Evolutionary conservation across 2,113 vertebrate genomes (phyloP), one percentile per base, ranked within the genome.

Genomic region (Phoxinus phoxinus): DNA sequence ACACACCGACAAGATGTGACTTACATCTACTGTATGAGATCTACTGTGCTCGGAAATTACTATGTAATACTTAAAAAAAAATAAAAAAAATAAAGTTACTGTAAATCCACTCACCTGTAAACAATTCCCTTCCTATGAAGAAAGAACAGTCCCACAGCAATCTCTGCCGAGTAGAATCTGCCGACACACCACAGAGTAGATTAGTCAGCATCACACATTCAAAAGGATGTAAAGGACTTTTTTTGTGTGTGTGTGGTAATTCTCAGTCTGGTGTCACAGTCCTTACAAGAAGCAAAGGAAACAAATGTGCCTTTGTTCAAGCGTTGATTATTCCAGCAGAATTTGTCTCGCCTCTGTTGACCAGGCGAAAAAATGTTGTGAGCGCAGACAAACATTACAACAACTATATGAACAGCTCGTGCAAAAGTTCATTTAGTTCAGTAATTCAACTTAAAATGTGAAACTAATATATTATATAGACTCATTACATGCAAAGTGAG

Each of bases 81-180:
- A 17, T 6, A 1, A 30, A 13, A 46, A 46, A 46, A 53, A 17
- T 69, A 37, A 13, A 73, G 12, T 46, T 7, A 3, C 41, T 9
- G 23, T 27, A 35, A 41, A 25, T 44, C 11, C 76, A 95, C 96
- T 75, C 85, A 99, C 98, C 98, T 97, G 91, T 99, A 99, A 89
- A 99, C 94, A 89, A 99, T 96, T 76, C 98, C 97, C 90, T 98
- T 98, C 92, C 96, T 96, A 88, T 99, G 98, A 79, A 99, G 91
- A 94, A 99, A 99, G 93, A 99, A 99, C 58, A 99, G 94, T 61
- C 98, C 98, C 0, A 97, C 96, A 80, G 98, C 97, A 12, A 99
- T 99, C 93, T 99, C 98, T 86, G 97, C 97, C 0, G 97, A 97
- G 1, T 99, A 99, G 94, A 99, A 99, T 58, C 98, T 95, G 89